Evolutionary conservation across 2,888 invertebrate genomes (phyloP).

Genomic region (Pecten maximus): DNA sequence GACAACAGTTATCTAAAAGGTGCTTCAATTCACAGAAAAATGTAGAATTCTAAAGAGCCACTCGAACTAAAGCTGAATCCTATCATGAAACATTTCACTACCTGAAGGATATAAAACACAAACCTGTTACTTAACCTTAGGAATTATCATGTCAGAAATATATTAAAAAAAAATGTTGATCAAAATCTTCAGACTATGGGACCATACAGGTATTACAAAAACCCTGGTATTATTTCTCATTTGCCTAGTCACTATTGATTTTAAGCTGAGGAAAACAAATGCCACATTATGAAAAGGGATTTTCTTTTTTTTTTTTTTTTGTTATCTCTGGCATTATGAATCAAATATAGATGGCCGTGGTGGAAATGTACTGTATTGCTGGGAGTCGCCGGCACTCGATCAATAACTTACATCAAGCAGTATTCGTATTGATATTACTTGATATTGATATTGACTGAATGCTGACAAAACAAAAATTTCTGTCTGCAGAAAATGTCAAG

Average conservation of each 20-base stretch:
- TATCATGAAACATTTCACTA: not conserved
- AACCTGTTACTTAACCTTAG: not conserved
- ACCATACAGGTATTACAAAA: not conserved
- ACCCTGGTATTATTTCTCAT: not conserved
- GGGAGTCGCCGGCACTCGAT: slow-evolving; percentile 2
- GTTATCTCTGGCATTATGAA: not conserved
- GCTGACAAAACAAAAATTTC: not conserved
- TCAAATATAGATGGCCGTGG: slow-evolving; percentile 2
- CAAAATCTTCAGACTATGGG: slow-evolving; percentile 9
- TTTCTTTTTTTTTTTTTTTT: slow-evolving; percentile 15
- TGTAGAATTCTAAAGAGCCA: not conserved
- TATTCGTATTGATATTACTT: not conserved
- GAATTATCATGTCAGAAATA: slow-evolving; percentile 5
- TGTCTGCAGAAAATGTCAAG: not conserved
- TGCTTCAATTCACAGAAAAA: not conserved
- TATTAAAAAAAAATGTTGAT: not conserved
- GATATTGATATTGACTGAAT: slow-evolving; percentile 27
- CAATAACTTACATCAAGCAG: not conserved
- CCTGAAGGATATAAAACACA: slow-evolving; percentile 11
- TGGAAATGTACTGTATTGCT: not conserved
- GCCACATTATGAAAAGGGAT: slow-evolving; percentile 26
- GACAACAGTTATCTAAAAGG: not conserved
- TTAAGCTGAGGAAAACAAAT: slow-evolving; percentile 26
- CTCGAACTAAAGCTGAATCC: not conserved
- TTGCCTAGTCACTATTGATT: slow-evolving; percentile 29